A percentile compares a stretch with the other conserved stretches of the same genome.
These are phyloP conservation scores for Andrena camellia DNA, from an alignment of 2,888 invertebrate genomes.

Conservation along the genomic window DNA sequence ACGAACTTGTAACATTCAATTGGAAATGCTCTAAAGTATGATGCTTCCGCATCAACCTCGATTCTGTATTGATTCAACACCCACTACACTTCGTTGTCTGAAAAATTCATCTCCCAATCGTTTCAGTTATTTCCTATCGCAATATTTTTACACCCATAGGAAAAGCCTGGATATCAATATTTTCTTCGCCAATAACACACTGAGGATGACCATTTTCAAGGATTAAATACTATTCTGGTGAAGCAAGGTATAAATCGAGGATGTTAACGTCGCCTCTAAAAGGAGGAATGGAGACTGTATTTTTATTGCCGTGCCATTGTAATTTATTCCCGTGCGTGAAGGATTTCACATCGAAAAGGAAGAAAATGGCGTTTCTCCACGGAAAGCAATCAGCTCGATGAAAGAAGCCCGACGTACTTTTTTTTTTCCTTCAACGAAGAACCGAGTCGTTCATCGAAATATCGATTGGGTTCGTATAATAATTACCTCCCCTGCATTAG, in stretches of 20 bases:
- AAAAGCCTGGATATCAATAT: neutral
- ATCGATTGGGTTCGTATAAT: conserved; percentile 84
- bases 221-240: neutral
- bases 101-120: conserved; percentile 2
- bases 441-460: conserved; percentile 79
- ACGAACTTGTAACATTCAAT: neutral
- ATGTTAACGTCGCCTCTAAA: too few species aligned
- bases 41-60: neutral
- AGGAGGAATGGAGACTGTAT: too few species aligned
- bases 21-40: neutral
- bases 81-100: neutral
- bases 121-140: neutral
- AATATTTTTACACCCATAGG: neutral
- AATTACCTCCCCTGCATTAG: conserved; percentile 83
- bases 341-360: neutral
- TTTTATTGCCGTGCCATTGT: neutral
- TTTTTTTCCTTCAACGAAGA: conserved; percentile 68
- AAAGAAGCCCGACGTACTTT: conserved; percentile 50
- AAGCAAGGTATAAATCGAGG: too few species aligned
- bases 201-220: neutral
- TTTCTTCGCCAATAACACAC: neutral
- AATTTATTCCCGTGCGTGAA: neutral
- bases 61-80: conserved; percentile 3
- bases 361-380: conserved; percentile 10
- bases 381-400: conserved; percentile 21